Percentiles rank a stretch among this genome's conserved stretches.
Evolutionary conservation across 92 coral and sea anemone species (phyloP).

Genomic region (Porites cylindrica): DNA sequence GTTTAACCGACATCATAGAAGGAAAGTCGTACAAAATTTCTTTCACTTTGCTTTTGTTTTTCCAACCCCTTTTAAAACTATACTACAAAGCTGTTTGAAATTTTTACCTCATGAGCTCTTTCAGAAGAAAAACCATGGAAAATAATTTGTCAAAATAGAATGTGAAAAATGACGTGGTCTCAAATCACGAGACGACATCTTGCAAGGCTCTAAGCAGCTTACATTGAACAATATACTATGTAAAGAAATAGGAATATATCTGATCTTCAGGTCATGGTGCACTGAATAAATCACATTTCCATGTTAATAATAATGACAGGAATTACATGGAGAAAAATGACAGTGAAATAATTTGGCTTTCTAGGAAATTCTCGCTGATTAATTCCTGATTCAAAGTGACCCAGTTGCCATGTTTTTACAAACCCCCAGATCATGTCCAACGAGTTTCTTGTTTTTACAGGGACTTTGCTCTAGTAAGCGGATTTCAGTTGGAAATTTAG

Average conservation of each 20-base stretch:
- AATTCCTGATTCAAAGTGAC: not conserved
- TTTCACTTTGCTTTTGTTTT: not conserved
- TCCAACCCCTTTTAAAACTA: not conserved
- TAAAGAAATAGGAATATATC: not conserved
- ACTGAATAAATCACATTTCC: constrained; percentile 3
- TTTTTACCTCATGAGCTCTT: not conserved
- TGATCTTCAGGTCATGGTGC: constrained; percentile 7
- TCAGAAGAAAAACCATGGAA: not conserved
- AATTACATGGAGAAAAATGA: not conserved
- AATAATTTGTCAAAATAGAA: constrained; percentile 16
- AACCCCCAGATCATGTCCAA: constrained; percentile 45
- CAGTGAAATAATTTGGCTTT: not conserved
- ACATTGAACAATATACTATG: constrained; percentile 15
- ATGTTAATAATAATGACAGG: not conserved
- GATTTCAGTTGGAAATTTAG: constrained; percentile 23
- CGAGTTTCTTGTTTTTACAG: constrained; percentile 38
- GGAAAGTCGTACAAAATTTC: not conserved
- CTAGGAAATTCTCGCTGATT: constrained; percentile 4
- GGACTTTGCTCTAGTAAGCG: constrained; percentile 39
- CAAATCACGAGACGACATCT: constrained; percentile 19
- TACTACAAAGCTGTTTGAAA: not conserved
- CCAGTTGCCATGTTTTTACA: constrained; percentile 33
- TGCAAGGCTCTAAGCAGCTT: constrained; percentile 12
- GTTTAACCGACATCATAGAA: too few relatives aligned
- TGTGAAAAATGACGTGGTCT: constrained; percentile 15